Evolutionary conservation across 2,113 vertebrate genomes (phyloP).

Genomic region (Lepisosteus osseus): DNA sequence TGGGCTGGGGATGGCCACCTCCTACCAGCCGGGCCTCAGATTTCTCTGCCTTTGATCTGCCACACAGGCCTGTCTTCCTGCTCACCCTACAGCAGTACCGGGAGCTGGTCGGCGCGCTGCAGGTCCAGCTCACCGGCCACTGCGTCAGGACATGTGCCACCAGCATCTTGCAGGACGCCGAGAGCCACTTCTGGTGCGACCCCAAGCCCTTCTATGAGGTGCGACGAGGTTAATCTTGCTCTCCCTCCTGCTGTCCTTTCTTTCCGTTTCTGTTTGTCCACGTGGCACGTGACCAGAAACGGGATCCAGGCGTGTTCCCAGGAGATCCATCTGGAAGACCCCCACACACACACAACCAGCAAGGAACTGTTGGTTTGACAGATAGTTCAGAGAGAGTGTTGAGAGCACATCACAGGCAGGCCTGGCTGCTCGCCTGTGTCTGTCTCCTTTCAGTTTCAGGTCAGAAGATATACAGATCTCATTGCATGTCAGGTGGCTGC

Average conservation of each 20-base stretch:
- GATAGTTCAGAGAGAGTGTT: no score
- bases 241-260: slow-evolving; percentile 31
- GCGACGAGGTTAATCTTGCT: slow-evolving; percentile 52
- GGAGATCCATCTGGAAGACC: no score
- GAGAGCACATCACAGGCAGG: no score
- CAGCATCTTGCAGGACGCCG: slow-evolving; percentile 87
- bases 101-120: slow-evolving; percentile 72
- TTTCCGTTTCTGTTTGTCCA: slow-evolving; percentile 36
- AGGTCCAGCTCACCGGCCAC: slow-evolving; percentile 82
- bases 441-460: no score
- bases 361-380: no score
- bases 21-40: slow-evolving; percentile 56
- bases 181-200: slow-evolving; percentile 91
- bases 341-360: no score
- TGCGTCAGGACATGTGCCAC: slow-evolving; percentile 81
- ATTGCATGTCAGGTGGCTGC: no score
- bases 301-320: no score
- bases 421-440: no score
- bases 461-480: no score
- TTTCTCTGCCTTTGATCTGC: slow-evolving; percentile 65
- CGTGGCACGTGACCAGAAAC: no score
- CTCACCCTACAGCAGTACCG: slow-evolving; percentile 80
- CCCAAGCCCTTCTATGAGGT: slow-evolving; percentile 94
- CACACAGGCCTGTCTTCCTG: slow-evolving; percentile 75
- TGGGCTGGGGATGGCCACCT: slow-evolving; percentile 53